Evolutionary conservation across 1,140 invertebrate genomes (phyloP).

Genomic region (Leguminivora glycinivorella): DNA sequence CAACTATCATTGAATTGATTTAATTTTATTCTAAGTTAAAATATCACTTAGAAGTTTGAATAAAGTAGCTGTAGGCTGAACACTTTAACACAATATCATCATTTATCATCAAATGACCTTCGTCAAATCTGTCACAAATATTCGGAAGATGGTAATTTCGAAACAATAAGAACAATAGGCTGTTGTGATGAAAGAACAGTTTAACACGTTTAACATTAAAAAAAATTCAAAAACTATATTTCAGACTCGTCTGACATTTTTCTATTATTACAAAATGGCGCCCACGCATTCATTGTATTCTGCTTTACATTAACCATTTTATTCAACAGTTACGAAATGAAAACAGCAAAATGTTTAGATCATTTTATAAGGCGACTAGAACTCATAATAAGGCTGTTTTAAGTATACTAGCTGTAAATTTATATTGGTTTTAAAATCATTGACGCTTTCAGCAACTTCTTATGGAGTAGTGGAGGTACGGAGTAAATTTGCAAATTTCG

Average conservation of each 20-base stretch:
- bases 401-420: not conserved
- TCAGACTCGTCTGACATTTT: conserved; percentile 49
- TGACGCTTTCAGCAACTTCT: conserved; percentile 27
- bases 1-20: too few relatives aligned
- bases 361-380: not conserved
- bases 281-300: conserved; percentile 55
- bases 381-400: not conserved
- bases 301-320: conserved; percentile 32
- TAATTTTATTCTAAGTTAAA: too few relatives aligned
- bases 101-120: not conserved
- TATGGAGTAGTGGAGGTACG: not conserved
- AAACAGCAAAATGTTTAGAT: not conserved
- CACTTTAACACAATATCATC: too few relatives aligned
- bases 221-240: conserved; percentile 27
- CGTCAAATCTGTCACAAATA: not conserved
- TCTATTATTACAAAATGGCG: conserved; percentile 51
- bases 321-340: not conserved
- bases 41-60: not conserved
- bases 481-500: conserved; percentile 21
- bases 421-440: conserved; percentile 7
- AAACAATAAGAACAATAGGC: conserved; percentile 5
- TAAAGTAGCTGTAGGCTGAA: not conserved
- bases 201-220: conserved; percentile 18
- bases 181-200: conserved; percentile 1
- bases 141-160: not conserved